phyloP scores from a whole-genome alignment of 2,888 invertebrate genomes.

The Megaustenia siamemsis region DNA sequence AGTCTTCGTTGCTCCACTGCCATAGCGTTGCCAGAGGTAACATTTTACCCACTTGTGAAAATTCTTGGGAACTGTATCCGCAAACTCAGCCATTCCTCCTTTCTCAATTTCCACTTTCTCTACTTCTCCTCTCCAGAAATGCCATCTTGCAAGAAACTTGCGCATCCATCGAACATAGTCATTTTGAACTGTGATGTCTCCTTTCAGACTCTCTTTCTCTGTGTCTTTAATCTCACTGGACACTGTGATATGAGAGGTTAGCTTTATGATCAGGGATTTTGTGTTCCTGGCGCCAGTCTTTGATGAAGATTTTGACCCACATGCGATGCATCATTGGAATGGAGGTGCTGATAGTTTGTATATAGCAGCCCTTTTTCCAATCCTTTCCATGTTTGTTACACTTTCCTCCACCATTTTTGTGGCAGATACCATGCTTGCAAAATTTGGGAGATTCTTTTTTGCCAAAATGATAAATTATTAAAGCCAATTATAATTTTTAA shows the following conservation, averaged over 20 bases:
- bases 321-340: slow-evolving; percentile 32
- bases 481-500: too few relatives aligned
- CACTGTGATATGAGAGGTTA: neutral
- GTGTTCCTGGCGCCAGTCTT: slow-evolving; percentile 43
- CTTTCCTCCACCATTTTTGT: neutral
- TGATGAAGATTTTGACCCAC: slow-evolving; percentile 44
- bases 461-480: too few relatives aligned
- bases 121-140: slow-evolving; percentile 30
- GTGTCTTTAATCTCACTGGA: slow-evolving; percentile 40
- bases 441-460: slow-evolving; percentile 41
- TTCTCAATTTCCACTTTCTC: slow-evolving; percentile 11
- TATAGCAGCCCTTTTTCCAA: slow-evolving; percentile 45
- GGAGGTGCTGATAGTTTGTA: neutral
- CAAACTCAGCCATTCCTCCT: slow-evolving; percentile 45
- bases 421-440: neutral
- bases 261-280: slow-evolving; percentile 19
- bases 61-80: slow-evolving; percentile 45
- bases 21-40: slow-evolving; percentile 40
- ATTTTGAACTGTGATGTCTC: slow-evolving; percentile 34
- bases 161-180: slow-evolving; percentile 49
- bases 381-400: slow-evolving; percentile 2
- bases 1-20: neutral
- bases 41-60: slow-evolving; percentile 48
- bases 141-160: slow-evolving; percentile 41
- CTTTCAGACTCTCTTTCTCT: slow-evolving; percentile 15